Conservation (phyloP, 1,140 invertebrate genomes). For the Drosophila kepulauana region DNA sequence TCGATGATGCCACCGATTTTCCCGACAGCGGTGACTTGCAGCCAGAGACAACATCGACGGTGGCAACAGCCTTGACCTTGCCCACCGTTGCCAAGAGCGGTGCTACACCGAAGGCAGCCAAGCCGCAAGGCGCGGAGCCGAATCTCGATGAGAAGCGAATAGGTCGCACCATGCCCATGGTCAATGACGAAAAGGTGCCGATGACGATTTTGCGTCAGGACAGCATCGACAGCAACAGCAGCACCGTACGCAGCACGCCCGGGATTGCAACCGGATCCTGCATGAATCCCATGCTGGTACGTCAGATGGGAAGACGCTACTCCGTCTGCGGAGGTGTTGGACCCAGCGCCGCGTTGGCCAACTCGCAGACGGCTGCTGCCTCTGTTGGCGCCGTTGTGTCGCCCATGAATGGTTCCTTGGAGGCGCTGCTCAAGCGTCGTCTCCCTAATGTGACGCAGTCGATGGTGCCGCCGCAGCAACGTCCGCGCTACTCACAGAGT, state of each 20-base stretch:
- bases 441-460: constrained; percentile 7
- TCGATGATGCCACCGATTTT: too few species aligned
- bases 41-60: too few species aligned
- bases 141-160: too few species aligned
- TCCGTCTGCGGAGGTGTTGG: constrained; percentile 57
- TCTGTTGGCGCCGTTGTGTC: too few species aligned
- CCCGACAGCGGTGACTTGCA: too few species aligned
- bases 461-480: constrained; percentile 35
- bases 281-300: constrained; percentile 23
- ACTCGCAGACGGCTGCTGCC: neutral
- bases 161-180: constrained; percentile 46
- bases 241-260: too few species aligned
- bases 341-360: neutral
- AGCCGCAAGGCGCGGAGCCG: too few species aligned
- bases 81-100: too few species aligned
- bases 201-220: constrained; percentile 39
- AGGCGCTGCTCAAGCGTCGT: constrained; percentile 51
- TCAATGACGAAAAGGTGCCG: constrained; percentile 21
- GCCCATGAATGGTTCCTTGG: neutral
- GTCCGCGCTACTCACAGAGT: constrained; percentile 49
- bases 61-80: too few species aligned
- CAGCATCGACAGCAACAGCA: constrained; percentile 57
- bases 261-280: too few species aligned
- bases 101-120: too few species aligned
- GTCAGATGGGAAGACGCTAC: constrained; percentile 53